Evolutionary conservation across 2,797 vertebrate species (phyloP), one percentile per base, ranked within the genome.

Genomic region (Poeciliopsis presidionis): DNA sequence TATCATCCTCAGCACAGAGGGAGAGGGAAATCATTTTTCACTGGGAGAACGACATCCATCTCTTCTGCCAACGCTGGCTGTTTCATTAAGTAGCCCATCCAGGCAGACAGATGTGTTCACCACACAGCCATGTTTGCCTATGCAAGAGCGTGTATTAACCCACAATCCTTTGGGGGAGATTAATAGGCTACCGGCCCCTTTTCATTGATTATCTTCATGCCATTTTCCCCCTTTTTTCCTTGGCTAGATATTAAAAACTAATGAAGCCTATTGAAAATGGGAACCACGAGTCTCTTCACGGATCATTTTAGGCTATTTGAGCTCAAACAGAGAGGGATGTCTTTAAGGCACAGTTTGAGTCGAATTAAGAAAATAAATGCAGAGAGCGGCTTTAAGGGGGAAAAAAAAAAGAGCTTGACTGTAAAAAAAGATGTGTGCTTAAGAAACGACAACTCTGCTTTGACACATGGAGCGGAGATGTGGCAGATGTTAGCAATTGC

Each of bases 61-160:
- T 87, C 87, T 72, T 91, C 90, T 91, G 93, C 93, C 90, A 86
- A 93, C 78, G 84, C 92, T 92, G 89, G 91, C 93, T 93, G 92
- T 96, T 95, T 95, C 95, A 96, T 96, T 95, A 96, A 95, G 94
- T 95, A 93, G 93, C 94, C 94, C 94, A 95, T 95, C 94, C 93
- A 96, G 93, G 93, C 95, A 95, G 94, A 95, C 93, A 95, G 93
- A 90, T 94, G 93, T 92, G 88, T 92, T 91, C 92, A 77, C 91
- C 92, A 93, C 92, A 93, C 91, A 90, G 92, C 87, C 90, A 83
- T 93, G 94, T 95, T 96, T 95, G 94, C 93, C 92, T 94, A 93
- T 92, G 95, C 93, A 92, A 94, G 94, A 94, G 91, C 83, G 86
- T 93, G 93, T 94, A 95, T 95, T 93, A 95, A 94, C 95, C 95